Evolutionary conservation across 2,797 vertebrate species (phyloP).

Genomic region (Sebastes itinus): DNA sequence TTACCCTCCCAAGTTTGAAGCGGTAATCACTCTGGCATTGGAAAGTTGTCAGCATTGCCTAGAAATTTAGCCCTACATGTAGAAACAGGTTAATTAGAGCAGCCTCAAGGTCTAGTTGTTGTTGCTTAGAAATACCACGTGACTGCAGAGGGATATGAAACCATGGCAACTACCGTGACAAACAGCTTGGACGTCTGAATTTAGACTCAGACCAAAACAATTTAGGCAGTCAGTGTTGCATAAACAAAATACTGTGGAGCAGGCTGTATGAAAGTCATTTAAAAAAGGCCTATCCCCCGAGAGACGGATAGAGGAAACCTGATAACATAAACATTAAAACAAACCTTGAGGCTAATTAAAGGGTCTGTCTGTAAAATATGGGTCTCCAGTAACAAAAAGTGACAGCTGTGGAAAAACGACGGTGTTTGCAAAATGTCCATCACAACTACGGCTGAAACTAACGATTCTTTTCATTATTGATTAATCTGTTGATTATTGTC

Average conservation of each 20-base stretch:
- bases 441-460: neutral
- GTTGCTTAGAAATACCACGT: neutral
- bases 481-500: neutral
- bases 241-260: neutral
- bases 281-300: neutral
- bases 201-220: neutral
- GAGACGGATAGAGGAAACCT: neutral
- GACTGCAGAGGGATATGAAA: slow-evolving; percentile 21
- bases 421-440: neutral
- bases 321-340: neutral
- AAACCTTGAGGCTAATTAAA: neutral
- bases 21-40: neutral
- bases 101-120: neutral
- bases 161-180: slow-evolving; percentile 25
- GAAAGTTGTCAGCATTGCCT: neutral
- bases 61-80: neutral
- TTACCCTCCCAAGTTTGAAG: neutral
- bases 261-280: neutral
- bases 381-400: neutral
- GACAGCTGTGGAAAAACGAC: neutral
- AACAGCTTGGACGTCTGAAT: neutral
- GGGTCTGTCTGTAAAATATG: neutral
- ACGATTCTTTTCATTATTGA: neutral
- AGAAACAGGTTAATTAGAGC: neutral
- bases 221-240: neutral